phyloP scores from a whole-genome alignment of 2,113 vertebrate genomes.

The Budorcas taxicolor region DNA sequence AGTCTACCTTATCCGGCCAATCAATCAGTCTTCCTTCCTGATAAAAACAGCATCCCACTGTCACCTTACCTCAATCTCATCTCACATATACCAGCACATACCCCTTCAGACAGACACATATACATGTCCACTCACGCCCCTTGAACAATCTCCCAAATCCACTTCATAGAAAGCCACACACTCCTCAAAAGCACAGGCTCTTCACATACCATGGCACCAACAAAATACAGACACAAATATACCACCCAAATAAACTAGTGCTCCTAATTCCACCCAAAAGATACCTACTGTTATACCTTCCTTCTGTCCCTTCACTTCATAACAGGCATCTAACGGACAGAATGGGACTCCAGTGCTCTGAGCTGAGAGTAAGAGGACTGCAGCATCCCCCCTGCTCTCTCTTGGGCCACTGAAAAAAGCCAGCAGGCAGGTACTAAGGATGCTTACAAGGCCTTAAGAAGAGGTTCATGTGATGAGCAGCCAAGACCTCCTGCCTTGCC shows the following conservation, averaged over 20 bases:
- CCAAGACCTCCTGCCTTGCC: neutral
- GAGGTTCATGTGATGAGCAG: neutral
- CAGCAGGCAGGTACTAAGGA: neutral
- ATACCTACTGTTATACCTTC: neutral
- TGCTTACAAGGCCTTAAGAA: neutral
- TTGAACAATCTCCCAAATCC: neutral
- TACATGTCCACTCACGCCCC: neutral
- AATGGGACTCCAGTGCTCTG: neutral
- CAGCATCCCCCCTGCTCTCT: neutral
- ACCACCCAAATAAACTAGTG: neutral
- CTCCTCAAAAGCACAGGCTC: neutral
- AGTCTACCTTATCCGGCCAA: neutral
- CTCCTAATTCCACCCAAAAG: neutral
- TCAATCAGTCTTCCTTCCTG: neutral
- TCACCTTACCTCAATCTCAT: neutral
- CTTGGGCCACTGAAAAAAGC: neutral
- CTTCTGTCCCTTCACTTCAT: neutral
- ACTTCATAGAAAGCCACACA: neutral
- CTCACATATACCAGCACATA: neutral
- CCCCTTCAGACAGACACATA: neutral
- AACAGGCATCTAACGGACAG: neutral
- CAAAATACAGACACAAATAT: neutral
- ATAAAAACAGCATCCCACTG: neutral
- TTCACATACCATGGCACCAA: neutral
- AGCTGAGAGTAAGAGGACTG: neutral